Conservation (phyloP, 2,888 invertebrate genomes). For the Chrysolina americana region DNA sequence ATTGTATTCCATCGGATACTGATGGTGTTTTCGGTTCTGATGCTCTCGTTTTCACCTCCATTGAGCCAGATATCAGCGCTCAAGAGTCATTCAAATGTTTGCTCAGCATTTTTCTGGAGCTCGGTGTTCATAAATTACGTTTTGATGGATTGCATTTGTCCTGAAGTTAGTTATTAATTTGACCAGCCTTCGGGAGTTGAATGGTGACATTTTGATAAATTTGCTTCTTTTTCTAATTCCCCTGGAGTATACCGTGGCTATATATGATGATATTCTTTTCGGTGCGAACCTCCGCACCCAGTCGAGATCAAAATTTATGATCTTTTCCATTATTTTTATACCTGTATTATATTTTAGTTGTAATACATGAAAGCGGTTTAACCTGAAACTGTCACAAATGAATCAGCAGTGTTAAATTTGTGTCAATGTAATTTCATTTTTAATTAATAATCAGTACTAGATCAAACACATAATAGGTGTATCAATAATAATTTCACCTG, state of each 20-base stretch:
- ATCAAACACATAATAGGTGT: constrained; percentile 31
- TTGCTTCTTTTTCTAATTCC: not conserved
- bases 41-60: too few species aligned
- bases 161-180: too few species aligned
- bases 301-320: constrained; percentile 16
- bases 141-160: too few species aligned
- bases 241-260: not conserved
- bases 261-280: constrained; percentile 4
- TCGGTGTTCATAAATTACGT: too few species aligned
- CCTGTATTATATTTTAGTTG: constrained; percentile 31
- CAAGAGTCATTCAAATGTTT: too few species aligned
- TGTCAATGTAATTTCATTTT: constrained; percentile 50
- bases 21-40: too few species aligned
- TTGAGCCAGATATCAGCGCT: too few species aligned
- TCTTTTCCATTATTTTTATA: constrained; percentile 35
- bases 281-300: constrained; percentile 16
- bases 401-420: constrained; percentile 52
- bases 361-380: constrained; percentile 40
- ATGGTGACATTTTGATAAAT: not conserved
- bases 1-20: too few species aligned
- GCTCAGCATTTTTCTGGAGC: too few species aligned
- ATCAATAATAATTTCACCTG: constrained; percentile 21
- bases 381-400: constrained; percentile 52
- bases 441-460: constrained; percentile 32
- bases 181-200: too few species aligned